Evolutionary conservation across 2,113 vertebrate genomes (phyloP).

Genomic region (Pygathrix nemaeus): DNA sequence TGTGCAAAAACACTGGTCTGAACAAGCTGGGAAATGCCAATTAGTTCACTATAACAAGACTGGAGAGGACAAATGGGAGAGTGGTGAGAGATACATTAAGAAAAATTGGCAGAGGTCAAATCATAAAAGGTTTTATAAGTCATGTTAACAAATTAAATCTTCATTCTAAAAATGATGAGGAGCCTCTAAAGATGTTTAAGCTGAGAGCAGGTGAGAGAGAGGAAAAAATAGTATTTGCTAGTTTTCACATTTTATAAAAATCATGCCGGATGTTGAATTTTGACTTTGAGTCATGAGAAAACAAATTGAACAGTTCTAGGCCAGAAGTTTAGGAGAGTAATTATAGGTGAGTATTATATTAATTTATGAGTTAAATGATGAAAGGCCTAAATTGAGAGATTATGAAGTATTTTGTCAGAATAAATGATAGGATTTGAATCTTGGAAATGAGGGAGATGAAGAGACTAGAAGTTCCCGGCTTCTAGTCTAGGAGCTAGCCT

Average conservation of each 20-base stretch:
- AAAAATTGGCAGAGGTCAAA: not conserved
- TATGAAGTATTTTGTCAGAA: not conserved
- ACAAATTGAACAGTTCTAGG: not conserved
- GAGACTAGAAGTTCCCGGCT: not conserved
- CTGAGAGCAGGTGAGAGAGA: not conserved
- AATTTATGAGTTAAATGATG: not conserved
- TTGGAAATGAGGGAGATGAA: not conserved
- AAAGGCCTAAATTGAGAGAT: not conserved
- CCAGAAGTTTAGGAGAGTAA: conserved; percentile 27
- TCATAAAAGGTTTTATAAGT: not conserved
- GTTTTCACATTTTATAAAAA: not conserved
- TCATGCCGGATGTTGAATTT: not conserved
- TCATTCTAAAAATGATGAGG: not conserved
- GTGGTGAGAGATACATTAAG: no score
- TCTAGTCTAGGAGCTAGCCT: not conserved
- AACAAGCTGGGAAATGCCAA: not conserved
- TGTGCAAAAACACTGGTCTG: not conserved
- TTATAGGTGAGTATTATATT: not conserved
- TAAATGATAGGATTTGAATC: not conserved
- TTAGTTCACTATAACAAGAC: not conserved
- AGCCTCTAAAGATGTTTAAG: not conserved
- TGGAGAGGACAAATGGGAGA: not conserved
- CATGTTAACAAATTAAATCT: not conserved
- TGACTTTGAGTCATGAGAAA: not conserved
- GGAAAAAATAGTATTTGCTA: not conserved